These are phyloP conservation scores for Mystacornis crossleyi DNA, from an alignment of 2,113 vertebrate species.

Conservation along the genomic window DNA sequence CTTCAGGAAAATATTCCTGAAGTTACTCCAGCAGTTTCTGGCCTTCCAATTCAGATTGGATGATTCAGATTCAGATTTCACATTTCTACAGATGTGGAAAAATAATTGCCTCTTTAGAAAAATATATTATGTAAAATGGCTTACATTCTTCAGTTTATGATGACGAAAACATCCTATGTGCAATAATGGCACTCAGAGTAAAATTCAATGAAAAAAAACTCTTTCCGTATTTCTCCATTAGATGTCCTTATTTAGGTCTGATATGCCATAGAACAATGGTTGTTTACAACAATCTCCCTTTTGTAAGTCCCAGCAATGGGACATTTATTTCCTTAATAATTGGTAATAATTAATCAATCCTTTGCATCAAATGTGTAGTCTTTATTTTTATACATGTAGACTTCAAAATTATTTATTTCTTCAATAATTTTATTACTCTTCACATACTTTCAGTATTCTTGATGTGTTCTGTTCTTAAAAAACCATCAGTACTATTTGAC, in stretches of 20 bases:
- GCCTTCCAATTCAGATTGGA: not conserved
- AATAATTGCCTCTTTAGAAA: not conserved
- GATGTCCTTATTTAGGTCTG: not conserved
- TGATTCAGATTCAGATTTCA: no score
- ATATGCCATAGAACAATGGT: not conserved
- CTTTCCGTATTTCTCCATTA: not conserved
- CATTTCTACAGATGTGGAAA: not conserved
- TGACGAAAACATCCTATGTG: not conserved
- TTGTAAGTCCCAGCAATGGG: not conserved
- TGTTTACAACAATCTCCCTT: not conserved
- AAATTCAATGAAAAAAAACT: not conserved
- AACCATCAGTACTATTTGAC: not conserved
- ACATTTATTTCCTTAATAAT: not conserved
- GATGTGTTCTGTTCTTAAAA: not conserved
- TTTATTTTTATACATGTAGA: not conserved
- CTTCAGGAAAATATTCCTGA: not conserved
- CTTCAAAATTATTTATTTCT: not conserved
- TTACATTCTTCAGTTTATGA: not conserved
- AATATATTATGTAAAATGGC: not conserved
- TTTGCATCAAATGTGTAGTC: not conserved
- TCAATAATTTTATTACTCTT: not conserved
- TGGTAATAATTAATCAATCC: not conserved
- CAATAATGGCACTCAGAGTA: not conserved
- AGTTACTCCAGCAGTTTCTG: not conserved
- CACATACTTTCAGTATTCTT: not conserved